phyloP scores from a whole-genome alignment of 1,140 invertebrate genomes.

The Drosophila arizonae region DNA sequence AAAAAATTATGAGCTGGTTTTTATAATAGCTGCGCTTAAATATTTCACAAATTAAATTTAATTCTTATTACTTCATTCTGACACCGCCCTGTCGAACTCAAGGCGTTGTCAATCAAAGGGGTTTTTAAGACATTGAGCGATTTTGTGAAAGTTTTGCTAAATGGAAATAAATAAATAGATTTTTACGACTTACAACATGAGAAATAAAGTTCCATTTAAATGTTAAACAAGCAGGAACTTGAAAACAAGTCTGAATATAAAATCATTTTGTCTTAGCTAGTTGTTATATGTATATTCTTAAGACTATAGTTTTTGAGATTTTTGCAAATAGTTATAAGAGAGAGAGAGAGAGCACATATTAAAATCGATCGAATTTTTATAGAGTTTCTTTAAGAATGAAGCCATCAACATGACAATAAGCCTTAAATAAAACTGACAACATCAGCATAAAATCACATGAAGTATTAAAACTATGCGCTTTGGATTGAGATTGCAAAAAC shows the following conservation, averaged over 20 bases:
- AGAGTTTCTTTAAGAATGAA: neutral
- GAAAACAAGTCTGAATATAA: too few relatives aligned
- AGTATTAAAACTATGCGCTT: constrained; percentile 14
- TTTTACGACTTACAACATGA: too few relatives aligned
- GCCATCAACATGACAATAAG: constrained; percentile 21
- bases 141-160: constrained; percentile 44
- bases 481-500: constrained; percentile 17
- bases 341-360: too few relatives aligned
- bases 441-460: constrained; percentile 25
- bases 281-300: neutral
- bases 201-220: too few relatives aligned
- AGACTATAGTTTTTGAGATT: constrained; percentile 6
- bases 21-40: constrained; percentile 8
- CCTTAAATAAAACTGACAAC: constrained; percentile 1
- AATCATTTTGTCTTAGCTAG: neutral
- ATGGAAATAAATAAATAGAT: too few relatives aligned
- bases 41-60: constrained; percentile 3
- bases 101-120: constrained; percentile 23
- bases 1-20: constrained; percentile 24
- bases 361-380: neutral
- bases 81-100: constrained; percentile 15
- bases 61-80: constrained; percentile 1
- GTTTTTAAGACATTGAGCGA: neutral
- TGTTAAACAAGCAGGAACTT: too few relatives aligned
- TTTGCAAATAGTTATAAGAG: neutral